Evolutionary conservation across 2,797 vertebrate species (phyloP).

Genomic region (Sebastes kiyomatsui): DNA sequence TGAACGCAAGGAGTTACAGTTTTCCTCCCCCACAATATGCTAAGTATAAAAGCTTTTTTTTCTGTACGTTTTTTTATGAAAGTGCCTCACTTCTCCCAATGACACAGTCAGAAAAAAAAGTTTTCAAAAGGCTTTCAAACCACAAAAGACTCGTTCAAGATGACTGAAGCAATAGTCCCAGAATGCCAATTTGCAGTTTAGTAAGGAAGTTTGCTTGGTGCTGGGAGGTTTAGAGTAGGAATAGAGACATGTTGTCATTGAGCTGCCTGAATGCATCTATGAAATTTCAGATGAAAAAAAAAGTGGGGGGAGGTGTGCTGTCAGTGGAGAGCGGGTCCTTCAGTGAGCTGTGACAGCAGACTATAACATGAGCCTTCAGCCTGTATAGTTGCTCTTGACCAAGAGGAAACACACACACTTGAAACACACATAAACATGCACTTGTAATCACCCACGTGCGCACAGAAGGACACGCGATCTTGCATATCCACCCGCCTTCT

Average conservation of each 20-base stretch:
- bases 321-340: conserved; percentile 52
- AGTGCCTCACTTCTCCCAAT: conserved; percentile 41
- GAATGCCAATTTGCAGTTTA: conserved; percentile 74
- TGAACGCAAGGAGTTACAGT: conserved; percentile 5
- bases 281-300: conserved; percentile 72
- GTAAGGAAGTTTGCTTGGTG: conserved; percentile 51
- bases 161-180: conserved; percentile 63
- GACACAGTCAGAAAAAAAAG: conserved; percentile 55
- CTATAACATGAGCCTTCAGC: conserved; percentile 43
- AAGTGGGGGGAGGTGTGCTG: conserved; percentile 19
- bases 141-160: conserved; percentile 65
- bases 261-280: conserved; percentile 77
- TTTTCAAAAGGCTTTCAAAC: conserved; percentile 70
- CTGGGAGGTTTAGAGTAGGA: conserved; percentile 52
- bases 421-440: background rate
- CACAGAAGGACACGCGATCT: background rate
- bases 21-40: conserved; percentile 13
- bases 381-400: background rate
- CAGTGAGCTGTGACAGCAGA: conserved; percentile 51
- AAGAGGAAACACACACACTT: conserved; percentile 6
- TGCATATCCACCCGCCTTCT: background rate
- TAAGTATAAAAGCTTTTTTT: conserved; percentile 25
- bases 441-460: background rate
- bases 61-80: conserved; percentile 29
- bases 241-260: conserved; percentile 80